Percentiles rank a stretch among this genome's conserved stretches.
These are phyloP conservation scores for Pantelozetes paolii DNA, from an alignment of 2,888 invertebrate genomes.

Conservation along the genomic window DNA sequence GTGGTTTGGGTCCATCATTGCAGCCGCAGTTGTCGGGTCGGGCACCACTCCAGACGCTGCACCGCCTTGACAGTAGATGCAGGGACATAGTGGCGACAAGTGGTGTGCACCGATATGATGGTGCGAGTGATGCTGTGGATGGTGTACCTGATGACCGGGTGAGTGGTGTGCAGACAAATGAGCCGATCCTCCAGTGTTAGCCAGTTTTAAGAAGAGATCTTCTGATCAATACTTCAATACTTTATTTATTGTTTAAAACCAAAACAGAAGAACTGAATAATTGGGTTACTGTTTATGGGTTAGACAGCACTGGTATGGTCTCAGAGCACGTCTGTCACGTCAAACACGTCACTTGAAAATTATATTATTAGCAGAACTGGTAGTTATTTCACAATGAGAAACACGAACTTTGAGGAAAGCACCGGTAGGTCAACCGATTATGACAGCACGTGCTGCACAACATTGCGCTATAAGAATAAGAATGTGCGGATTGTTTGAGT, in stretches of 20 bases:
- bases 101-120: slow-evolving; percentile 33
- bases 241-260: too few species aligned
- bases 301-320: too few species aligned
- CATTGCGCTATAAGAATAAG: too few species aligned
- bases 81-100: slow-evolving; percentile 39
- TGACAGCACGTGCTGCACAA: too few species aligned
- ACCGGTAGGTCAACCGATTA: too few species aligned
- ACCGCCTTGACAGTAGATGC: slow-evolving; percentile 39
- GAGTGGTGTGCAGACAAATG: slow-evolving; percentile 14
- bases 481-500: neutral
- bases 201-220: slow-evolving; percentile 26
- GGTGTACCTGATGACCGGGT: neutral
- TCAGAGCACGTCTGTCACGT: neutral
- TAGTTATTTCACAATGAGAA: too few species aligned
- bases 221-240: neutral
- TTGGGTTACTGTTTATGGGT: too few species aligned
- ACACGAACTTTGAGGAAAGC: too few species aligned
- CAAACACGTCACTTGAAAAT: too few species aligned
- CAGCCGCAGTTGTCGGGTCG: slow-evolving; percentile 23
- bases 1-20: slow-evolving; percentile 41
- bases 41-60: slow-evolving; percentile 29
- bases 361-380: neutral
- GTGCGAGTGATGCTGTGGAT: slow-evolving; percentile 29
- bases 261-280: too few species aligned
- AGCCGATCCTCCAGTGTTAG: slow-evolving; percentile 26